Conservation (phyloP, 2,888 invertebrate species). For the Hydraecia micacea region DNA sequence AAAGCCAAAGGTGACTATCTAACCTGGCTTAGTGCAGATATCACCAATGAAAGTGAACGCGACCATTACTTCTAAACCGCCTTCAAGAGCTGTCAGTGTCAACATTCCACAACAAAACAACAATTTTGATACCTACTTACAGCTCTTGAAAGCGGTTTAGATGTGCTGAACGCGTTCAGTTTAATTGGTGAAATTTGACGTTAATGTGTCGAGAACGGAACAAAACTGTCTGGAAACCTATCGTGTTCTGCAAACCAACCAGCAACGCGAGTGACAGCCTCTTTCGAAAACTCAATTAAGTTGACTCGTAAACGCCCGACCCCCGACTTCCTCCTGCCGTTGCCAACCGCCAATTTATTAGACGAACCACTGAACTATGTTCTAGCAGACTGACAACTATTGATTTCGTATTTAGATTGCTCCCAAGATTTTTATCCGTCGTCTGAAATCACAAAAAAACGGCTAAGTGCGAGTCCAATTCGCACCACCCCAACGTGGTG, state of each 20-base stretch:
- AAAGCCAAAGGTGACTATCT: constrained; percentile 64
- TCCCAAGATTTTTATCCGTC: constrained; percentile 25
- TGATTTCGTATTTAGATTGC: constrained; percentile 42
- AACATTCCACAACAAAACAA: background rate
- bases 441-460: constrained; percentile 30
- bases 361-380: constrained; percentile 71
- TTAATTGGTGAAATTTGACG: background rate
- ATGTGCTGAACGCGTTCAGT: background rate
- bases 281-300: constrained; percentile 79
- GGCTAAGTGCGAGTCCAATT: background rate
- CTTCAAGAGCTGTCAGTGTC: background rate
- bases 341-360: constrained; percentile 75
- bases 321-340: constrained; percentile 63
- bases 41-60: background rate
- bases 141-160: background rate
- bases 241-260: constrained; percentile 60
- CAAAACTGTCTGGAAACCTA: constrained; percentile 31
- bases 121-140: background rate
- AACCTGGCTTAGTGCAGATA: constrained; percentile 13
- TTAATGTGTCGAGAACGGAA: constrained; percentile 30
- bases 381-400: constrained; percentile 57
- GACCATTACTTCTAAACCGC: background rate
- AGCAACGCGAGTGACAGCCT: constrained; percentile 64
- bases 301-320: constrained; percentile 72
- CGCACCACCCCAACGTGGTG: background rate